These are phyloP conservation scores for Lindbergichthys nudifrons DNA, from an alignment of 2,797 vertebrate genomes.

Conservation along the genomic window DNA sequence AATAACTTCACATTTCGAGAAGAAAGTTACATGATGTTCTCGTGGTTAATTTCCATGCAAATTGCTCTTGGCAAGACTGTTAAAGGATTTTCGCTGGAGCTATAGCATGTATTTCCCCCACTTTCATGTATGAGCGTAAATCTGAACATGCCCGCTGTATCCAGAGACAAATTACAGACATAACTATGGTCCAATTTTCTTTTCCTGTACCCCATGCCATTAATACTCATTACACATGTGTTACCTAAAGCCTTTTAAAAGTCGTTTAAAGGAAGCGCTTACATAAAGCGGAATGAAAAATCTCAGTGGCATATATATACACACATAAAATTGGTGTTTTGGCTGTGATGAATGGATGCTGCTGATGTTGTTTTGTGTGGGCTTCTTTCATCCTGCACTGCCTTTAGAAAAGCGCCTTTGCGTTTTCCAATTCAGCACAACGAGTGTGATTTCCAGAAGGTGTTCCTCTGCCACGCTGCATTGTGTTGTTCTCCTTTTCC, in stretches of 20 bases:
- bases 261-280: conserved; percentile 23
- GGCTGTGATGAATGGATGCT: conserved; percentile 45
- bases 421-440: conserved; percentile 23
- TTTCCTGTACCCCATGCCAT: conserved; percentile 27
- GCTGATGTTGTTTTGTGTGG: conserved; percentile 44
- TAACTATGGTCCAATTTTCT: conserved; percentile 20
- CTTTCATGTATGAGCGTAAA: conserved; percentile 49
- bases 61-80: conserved; percentile 21
- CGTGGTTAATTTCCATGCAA: conserved; percentile 35
- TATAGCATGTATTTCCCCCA: conserved; percentile 14
- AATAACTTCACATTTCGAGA: conserved; percentile 38
- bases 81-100: conserved; percentile 23
- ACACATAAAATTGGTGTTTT: conserved; percentile 27
- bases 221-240: conserved; percentile 45
- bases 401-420: conserved; percentile 34
- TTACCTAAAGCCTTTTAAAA: conserved; percentile 31
- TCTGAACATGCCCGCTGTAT: conserved; percentile 26
- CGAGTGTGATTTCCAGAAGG: conserved; percentile 28
- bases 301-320: conserved; percentile 20
- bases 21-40: conserved; percentile 27
- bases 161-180: conserved; percentile 41
- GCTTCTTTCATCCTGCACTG: conserved; percentile 30
- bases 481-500: conserved; percentile 12
- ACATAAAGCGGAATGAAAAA: conserved; percentile 25
- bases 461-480: neutral